These are phyloP conservation scores for Speoplatyrhinus poulsoni DNA, from an alignment of 2,113 vertebrate species.

Conservation along the genomic window DNA sequence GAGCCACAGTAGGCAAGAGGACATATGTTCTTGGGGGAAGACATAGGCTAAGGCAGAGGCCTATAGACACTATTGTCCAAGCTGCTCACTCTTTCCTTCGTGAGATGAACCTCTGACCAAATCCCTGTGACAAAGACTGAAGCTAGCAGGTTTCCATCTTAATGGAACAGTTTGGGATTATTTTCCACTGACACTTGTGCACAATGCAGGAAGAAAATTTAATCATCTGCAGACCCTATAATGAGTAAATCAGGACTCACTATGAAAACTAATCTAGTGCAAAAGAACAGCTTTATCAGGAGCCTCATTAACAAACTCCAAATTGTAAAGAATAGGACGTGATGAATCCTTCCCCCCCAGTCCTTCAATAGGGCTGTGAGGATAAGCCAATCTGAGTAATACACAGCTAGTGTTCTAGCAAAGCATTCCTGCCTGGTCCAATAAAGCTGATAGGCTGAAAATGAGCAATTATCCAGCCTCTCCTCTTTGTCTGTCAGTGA, in stretches of 20 bases:
- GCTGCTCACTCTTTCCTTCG: conserved; percentile 1
- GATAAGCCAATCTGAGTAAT: conserved; percentile 17
- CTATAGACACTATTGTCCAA: conserved; percentile 31
- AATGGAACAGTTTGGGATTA: background rate
- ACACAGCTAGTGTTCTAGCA: conserved; percentile 24
- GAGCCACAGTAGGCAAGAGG: conserved; percentile 10
- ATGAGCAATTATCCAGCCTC: conserved; percentile 2
- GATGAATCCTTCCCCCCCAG: conserved; percentile 2
- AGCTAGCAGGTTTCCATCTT: background rate
- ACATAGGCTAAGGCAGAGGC: conserved; percentile 33
- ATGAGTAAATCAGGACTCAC: background rate
- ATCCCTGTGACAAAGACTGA: background rate
- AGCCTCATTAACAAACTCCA: background rate
- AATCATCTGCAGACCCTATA: too few relatives aligned
- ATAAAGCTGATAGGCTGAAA: background rate
- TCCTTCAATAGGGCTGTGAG: conserved; percentile 10
- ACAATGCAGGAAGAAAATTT: too few relatives aligned
- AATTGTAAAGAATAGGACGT: background rate
- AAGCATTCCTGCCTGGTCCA: background rate
- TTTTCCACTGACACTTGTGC: background rate
- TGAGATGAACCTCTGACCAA: background rate
- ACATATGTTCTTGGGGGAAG: conserved; percentile 49
- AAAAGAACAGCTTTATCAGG: conserved; percentile 8
- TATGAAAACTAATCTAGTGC: background rate
- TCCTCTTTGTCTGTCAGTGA: background rate